A percentile compares a stretch with the other conserved stretches of the same genome.
Evolutionary conservation across 23 tunicate species (phyloP).

Genomic region (Botrylloides violaceus): DNA sequence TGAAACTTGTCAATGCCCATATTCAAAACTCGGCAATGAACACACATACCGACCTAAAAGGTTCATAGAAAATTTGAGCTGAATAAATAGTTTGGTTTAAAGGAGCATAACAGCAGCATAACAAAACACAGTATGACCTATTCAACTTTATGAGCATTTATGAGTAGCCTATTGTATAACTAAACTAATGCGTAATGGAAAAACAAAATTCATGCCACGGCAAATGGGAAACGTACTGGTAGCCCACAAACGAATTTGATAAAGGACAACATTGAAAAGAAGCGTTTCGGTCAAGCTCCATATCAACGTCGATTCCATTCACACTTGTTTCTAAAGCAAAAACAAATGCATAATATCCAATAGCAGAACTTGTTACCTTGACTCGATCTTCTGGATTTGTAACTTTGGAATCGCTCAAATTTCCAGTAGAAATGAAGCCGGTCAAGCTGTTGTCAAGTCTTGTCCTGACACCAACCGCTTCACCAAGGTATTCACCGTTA

Average conservation of each 20-base stretch:
- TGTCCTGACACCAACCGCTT: conserved; percentile 70
- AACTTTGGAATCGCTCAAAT: conserved; percentile 71
- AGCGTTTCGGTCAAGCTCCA: no score
- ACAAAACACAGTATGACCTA: no score
- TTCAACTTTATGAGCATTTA: no score
- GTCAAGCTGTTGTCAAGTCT: conserved; percentile 70
- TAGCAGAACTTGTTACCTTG: conserved; percentile 43
- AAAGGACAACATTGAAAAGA: no score
- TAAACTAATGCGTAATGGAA: no score
- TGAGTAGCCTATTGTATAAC: no score
- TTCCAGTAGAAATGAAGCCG: conserved; percentile 70
- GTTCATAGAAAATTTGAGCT: no score
- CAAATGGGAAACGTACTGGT: no score
- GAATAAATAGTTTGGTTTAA: no score
- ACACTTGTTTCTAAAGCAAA: not conserved
- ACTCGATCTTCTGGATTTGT: conserved; percentile 77
- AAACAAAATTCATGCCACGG: no score
- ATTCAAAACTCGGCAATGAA: conserved; percentile 65
- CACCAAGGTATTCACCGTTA: conserved; percentile 75
- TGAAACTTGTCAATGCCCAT: conserved; percentile 74
- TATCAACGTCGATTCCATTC: not conserved
- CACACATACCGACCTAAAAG: conserved; percentile 83
- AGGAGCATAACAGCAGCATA: no score
- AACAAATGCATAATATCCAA: not conserved
- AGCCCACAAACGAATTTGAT: no score